Conservation (phyloP, 2,888 invertebrate genomes). For the Panzeria rudis region DNA sequence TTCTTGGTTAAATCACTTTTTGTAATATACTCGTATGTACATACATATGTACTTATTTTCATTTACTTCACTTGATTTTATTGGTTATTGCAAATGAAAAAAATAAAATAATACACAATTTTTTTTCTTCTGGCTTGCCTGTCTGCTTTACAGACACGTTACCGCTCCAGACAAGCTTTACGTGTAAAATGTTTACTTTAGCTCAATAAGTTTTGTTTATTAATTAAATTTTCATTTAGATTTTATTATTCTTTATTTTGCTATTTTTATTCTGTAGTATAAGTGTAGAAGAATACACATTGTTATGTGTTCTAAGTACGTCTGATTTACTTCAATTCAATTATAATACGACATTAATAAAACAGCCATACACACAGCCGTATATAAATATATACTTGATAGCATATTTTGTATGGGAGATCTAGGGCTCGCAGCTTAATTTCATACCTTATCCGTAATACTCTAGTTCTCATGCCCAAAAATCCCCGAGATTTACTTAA, state of each 20-base stretch:
- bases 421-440: too few species aligned
- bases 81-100: neutral
- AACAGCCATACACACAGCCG: conserved; percentile 8
- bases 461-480: too few species aligned
- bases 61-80: conserved; percentile 40
- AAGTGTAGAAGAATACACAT: conserved; percentile 47
- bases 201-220: conserved; percentile 67
- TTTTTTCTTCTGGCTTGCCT: neutral
- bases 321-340: conserved; percentile 70
- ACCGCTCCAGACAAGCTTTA: conserved; percentile 57
- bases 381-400: neutral
- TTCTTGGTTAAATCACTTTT: neutral
- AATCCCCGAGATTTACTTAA: too few species aligned
- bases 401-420: neutral
- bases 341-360: conserved; percentile 61
- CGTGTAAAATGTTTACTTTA: conserved; percentile 53
- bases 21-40: neutral
- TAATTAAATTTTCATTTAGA: conserved; percentile 75
- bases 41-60: neutral
- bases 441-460: too few species aligned
- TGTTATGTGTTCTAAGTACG: conserved; percentile 49
- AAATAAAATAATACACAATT: neutral
- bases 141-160: conserved; percentile 23
- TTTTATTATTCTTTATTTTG: conserved; percentile 48
- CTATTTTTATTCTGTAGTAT: conserved; percentile 23